Evolutionary conservation across 2,797 vertebrate genomes (phyloP).

Genomic region (Catharus ustulatus): DNA sequence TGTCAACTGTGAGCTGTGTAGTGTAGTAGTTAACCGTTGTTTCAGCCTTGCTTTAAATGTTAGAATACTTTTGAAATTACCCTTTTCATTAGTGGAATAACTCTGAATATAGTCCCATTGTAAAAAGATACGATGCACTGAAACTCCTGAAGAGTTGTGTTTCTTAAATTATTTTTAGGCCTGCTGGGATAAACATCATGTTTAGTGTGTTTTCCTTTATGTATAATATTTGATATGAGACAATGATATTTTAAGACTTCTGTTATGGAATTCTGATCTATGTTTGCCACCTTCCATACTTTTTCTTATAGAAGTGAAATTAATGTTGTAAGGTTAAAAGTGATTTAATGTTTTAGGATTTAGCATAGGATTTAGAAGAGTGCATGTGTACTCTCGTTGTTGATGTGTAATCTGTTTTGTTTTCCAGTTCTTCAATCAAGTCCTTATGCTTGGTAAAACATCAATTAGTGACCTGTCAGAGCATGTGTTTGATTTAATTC

Average conservation of each 20-base stretch:
- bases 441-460: constrained; percentile 98
- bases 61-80: background rate
- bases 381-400: background rate
- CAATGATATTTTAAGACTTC: background rate
- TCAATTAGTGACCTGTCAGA: constrained; percentile 98
- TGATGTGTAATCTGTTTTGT: constrained; percentile 27
- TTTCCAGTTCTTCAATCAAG: constrained; percentile 97
- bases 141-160: background rate
- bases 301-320: background rate
- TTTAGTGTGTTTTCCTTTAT: background rate
- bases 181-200: background rate
- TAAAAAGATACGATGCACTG: background rate
- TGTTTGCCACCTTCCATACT: accelerated
- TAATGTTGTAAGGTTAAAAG: background rate
- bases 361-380: background rate
- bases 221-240: background rate
- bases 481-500: constrained; percentile 96
- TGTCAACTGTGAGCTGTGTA: background rate
- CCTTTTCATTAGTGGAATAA: background rate
- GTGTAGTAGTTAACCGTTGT: background rate
- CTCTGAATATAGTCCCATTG: background rate
- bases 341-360: background rate
- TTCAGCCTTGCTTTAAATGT: background rate
- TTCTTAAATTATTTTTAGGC: background rate
- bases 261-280: background rate